Conservation (phyloP, 2,888 invertebrate species). For the Morpho deidamia region DNA sequence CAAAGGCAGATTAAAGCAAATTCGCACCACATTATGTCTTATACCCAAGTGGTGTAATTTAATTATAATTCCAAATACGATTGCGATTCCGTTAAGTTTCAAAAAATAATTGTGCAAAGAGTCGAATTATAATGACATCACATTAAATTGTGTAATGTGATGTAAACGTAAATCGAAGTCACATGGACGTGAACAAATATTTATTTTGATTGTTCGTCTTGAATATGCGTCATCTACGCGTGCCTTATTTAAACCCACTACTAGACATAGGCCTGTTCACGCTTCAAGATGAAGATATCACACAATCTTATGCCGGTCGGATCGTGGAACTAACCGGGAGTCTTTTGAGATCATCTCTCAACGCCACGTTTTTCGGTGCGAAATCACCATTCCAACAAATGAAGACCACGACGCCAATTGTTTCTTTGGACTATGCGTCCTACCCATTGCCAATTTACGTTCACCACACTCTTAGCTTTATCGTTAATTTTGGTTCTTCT, state of each 20-base stretch:
- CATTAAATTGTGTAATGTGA: constrained; percentile 26
- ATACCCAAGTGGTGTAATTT: constrained; percentile 18
- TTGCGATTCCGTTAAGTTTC: constrained; percentile 13
- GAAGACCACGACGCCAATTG: too few relatives aligned
- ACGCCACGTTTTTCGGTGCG: too few relatives aligned
- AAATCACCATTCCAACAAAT: too few relatives aligned
- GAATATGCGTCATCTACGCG: background rate
- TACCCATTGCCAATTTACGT: too few relatives aligned
- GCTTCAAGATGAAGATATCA: too few relatives aligned
- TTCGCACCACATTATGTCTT: constrained; percentile 7
- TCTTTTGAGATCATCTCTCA: too few relatives aligned
- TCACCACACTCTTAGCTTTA: too few relatives aligned
- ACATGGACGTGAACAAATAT: constrained; percentile 34
- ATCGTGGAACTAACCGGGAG: too few relatives aligned
- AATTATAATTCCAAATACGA: constrained; percentile 17
- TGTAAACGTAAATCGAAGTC: constrained; percentile 29
- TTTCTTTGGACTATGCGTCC: too few relatives aligned
- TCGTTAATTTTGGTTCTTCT: too few relatives aligned
- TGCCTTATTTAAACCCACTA: background rate
- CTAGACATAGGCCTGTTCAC: too few relatives aligned
- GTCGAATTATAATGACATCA: constrained; percentile 22
- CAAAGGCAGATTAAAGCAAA: background rate
- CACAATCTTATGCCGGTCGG: too few relatives aligned
- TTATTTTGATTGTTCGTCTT: constrained; percentile 17
- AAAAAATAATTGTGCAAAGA: constrained; percentile 22